Base-by-base conservation (phyloP, 2,797 vertebrate genomes). In the Sebastes ruberrimus region DNA sequence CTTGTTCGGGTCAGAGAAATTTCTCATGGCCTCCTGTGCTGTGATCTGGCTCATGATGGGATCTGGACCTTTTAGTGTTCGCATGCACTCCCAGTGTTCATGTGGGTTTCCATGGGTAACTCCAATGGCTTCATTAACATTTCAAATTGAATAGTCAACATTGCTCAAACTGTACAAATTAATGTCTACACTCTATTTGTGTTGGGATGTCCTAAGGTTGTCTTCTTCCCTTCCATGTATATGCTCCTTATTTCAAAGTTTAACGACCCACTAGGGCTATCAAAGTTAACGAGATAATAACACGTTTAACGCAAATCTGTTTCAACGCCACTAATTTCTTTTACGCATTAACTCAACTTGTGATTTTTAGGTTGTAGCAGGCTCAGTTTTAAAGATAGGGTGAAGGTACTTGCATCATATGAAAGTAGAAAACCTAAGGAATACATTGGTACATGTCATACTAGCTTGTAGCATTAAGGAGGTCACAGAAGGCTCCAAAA, bases 71-170 rank as follows among this genome's bases (percentile, higher is more conserved):
- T 59, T 79, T 20, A 28, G 6, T 46, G 63, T 59, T 78, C 49
- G 60, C 65, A 27, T 56, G 27, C 7, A 35, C 52, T 72, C 30
- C 49, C 30, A 42, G 25, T 23, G 57, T 64, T 66, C 28, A 32
- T 72, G 65, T 46, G 62, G 35, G 33, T 56, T 84, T 75, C 46
- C 38, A 6, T 16, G 22, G 46, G 8, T 22, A 18, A 67, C 65
- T 76, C 67, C 30, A 57, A 64, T 82, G 55, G 78, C 27, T 80
- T 81, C 32, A 32, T 61, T 63, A 6, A 62, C 42, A 52, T 38
- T 77, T 65, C 10, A 42, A 74, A 81, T 49, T 38, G 30, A 20
- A 38, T 14, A 66, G 25, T 53, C 14, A 62, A 27, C 16, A 74
- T 4, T 20, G 20, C 23, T 56, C 22, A 67, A 6, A 38, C 13